Evolutionary conservation across 2,888 invertebrate genomes (phyloP), one percentile per base, ranked within the genome.

Genomic region (Chelonus formosanus): DNA sequence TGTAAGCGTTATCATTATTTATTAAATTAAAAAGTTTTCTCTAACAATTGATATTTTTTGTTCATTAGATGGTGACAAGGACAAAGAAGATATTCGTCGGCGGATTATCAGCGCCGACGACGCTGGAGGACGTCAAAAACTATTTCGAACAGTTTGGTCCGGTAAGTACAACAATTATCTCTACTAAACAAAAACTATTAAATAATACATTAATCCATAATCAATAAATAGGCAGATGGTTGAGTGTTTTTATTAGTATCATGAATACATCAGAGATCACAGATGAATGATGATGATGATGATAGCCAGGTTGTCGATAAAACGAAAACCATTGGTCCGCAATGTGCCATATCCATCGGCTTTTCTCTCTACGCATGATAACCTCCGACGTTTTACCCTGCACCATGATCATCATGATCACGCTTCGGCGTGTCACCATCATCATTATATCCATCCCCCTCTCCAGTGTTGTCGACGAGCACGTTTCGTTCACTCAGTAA

Each of bases 31-130:
- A 20, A 20, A 20, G 20, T 20, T 20, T 20, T 20, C 20, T 20
- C 20, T 20, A 20, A 20, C 20, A 20, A 20, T 20, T 20, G 20
- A 20, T 20, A 20, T 20, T 20, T 20, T 20, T 34, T 43, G n/a
- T 82, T 74, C 90, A 90, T 3, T 91, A 98, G 98, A 97, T 98
- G 97, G 97, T 98, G 86, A 98, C 98, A 89, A 94, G 97, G 90
- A 99, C 98, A 89, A 99, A 98, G 93, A 99, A 99, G 90, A 98
- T 99, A 89, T 99, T 99, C 89, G 98, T 99, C 85, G 99, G 99
- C 82, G 99, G 99, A 85, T 90, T 99, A 83, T 98, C 98, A 83
- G 98, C 98, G 85, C 96, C 97, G 85, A 98, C 98, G 85, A 99
- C 98, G 84, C 91, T 98, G 86, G 98, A 99, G 88, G 98, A 99